Evolutionary conservation across 2,888 invertebrate genomes (phyloP).

Genomic region (Andrena minutula): DNA sequence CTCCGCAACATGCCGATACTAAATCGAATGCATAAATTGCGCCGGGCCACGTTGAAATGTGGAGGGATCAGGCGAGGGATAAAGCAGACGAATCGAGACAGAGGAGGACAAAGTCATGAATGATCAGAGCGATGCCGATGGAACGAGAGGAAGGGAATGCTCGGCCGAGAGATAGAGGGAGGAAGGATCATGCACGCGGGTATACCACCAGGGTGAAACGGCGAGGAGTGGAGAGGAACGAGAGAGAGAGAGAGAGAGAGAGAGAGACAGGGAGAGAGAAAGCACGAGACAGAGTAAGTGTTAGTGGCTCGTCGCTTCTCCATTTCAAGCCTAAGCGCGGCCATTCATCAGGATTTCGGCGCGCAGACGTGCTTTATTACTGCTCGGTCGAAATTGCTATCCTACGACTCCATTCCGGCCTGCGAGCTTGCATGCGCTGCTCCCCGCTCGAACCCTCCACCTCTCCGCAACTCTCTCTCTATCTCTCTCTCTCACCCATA

Average conservation of each 20-base stretch:
- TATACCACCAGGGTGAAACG: constrained; percentile 44
- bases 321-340: constrained; percentile 85
- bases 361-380: constrained; percentile 85
- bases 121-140: constrained; percentile 56
- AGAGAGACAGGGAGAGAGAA: constrained; percentile 50
- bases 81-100: constrained; percentile 59
- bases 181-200: constrained; percentile 46
- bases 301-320: constrained; percentile 84
- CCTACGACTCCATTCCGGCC: constrained; percentile 85
- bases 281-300: constrained; percentile 78
- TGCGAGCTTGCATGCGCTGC: constrained; percentile 75
- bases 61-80: constrained; percentile 59
- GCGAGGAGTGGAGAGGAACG: constrained; percentile 58
- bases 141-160: constrained; percentile 54
- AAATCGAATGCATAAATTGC: constrained; percentile 64
- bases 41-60: constrained; percentile 56
- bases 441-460: constrained; percentile 59
- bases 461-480: constrained; percentile 11
- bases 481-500: constrained; percentile 41
- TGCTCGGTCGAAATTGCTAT: constrained; percentile 85
- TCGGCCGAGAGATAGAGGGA: constrained; percentile 50
- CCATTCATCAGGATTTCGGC: constrained; percentile 85
- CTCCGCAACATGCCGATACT: constrained; percentile 65
- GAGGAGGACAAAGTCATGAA: constrained; percentile 63
- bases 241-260: constrained; percentile 66